Evolutionary conservation across 2,797 vertebrate species (phyloP), one percentile per base, ranked within the genome.

Genomic region (Betta splendens): DNA sequence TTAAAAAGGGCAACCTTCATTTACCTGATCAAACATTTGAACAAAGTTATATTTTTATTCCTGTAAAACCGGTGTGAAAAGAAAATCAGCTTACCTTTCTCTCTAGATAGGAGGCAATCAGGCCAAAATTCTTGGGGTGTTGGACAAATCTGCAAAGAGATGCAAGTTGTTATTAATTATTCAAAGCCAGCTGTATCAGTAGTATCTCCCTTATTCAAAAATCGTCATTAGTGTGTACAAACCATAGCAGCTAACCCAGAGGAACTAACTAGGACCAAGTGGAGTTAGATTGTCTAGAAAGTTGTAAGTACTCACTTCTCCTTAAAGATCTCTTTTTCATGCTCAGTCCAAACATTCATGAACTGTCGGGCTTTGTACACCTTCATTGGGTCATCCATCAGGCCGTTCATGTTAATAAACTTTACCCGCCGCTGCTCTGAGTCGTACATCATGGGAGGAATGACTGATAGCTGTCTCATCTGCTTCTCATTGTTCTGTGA

Each of bases 391-490:
- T 99, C 97, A 3, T 98, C 97, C 96, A 98, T 97, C 63, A 98
- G 92, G 3, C 97, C 98, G 3, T 99, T 99, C 96, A 99, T 98
- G 83, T 99, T 99, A 79, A 99, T 98, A 55, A 99, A 99, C 84
- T 95, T 97, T 71, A 99, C 97, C 16, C 96, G 87, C 77, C 96
- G 91, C 81, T 99, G 98, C 64, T 99, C 98, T 0, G 94, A 92
- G 84, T 99, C 98, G 7, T 94, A 99, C 97, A 99, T 98, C 97
- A 98, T 98, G 65, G 98, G 98, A 32, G 98, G 97, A 79, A 99
- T 99, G 83, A 99, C 97, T 0, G 97, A 98, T 46, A 99, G 92
- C 85, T 99, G 97, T 16, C 97, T 92, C 98, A 99, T 99, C 89
- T 98, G 97, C 81, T 98, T 99, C 77, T 99, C 98, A 11, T 98